Evolutionary conservation across 2,797 vertebrate species (phyloP).

Genomic region (Rhynchonycteris naso): DNA sequence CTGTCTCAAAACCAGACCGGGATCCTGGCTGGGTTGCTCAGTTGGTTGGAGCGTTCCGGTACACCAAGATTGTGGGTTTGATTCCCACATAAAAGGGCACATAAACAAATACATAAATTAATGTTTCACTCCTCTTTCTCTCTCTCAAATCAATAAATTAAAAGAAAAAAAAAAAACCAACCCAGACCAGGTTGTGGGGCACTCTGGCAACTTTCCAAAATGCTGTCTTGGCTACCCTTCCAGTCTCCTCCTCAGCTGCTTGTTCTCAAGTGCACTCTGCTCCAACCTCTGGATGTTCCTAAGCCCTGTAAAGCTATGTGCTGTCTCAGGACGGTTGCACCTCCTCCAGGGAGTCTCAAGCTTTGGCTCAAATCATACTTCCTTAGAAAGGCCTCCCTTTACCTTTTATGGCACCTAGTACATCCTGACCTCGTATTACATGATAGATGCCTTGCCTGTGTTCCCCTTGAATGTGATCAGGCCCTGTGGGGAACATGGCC

Average conservation of each 20-base stretch:
- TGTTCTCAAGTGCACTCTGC: background rate
- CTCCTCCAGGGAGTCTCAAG: background rate
- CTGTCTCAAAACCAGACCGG: background rate
- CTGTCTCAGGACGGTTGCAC: background rate
- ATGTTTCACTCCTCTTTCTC: too few species aligned
- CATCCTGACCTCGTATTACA: background rate
- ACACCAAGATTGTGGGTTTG: too few species aligned
- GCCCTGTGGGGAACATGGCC: background rate
- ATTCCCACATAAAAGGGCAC: too few species aligned
- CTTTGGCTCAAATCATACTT: background rate
- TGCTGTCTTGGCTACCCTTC: background rate
- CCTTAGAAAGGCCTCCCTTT: background rate
- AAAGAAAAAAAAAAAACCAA: too few species aligned
- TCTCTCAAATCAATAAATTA: too few species aligned
- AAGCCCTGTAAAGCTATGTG: background rate
- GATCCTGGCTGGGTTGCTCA: too few species aligned
- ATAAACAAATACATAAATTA: too few species aligned
- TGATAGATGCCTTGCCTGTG: background rate
- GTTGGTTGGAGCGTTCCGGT: too few species aligned
- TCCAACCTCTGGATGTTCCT: background rate
- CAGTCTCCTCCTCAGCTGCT: background rate
- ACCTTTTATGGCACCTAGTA: background rate
- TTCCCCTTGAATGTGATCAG: background rate
- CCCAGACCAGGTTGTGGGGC: too few species aligned
- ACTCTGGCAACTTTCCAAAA: background rate